These are phyloP conservation scores for Pleuronectes platessa DNA, from an alignment of 2,113 vertebrate genomes.

Conservation along the genomic window DNA sequence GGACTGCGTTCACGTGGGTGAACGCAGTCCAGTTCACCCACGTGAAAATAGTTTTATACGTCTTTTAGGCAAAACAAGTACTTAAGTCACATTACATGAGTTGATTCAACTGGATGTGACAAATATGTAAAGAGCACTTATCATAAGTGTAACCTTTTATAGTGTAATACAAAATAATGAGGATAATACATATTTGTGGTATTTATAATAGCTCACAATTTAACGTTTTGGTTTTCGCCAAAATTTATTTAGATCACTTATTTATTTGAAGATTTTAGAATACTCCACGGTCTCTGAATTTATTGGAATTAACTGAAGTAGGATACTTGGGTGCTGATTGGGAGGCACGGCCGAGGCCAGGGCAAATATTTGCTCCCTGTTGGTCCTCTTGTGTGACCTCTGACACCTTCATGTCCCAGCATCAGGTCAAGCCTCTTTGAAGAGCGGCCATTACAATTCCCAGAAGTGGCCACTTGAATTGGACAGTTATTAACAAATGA, in stretches of 20 bases:
- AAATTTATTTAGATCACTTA: neutral
- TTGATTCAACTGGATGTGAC: neutral
- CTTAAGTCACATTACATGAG: neutral
- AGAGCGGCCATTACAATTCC: slow-evolving; percentile 71
- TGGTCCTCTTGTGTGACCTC: slow-evolving; percentile 67
- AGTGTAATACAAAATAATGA: neutral
- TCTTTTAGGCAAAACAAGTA: neutral
- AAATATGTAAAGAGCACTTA: neutral
- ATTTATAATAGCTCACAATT: neutral
- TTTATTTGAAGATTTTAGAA: neutral
- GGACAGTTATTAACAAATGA: slow-evolving; percentile 68
- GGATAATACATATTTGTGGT: neutral
- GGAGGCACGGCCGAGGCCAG: slow-evolving; percentile 36
- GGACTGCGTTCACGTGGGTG: too few relatives aligned
- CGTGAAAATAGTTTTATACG: neutral
- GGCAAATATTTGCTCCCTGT: slow-evolving; percentile 59
- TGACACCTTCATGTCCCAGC: slow-evolving; percentile 54
- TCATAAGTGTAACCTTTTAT: neutral
- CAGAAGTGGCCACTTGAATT: slow-evolving; percentile 75
- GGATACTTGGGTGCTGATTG: slow-evolving; percentile 32
- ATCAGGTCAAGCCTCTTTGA: slow-evolving; percentile 71
- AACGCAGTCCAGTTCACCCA: neutral
- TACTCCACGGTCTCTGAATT: too few relatives aligned
- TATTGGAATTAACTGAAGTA: neutral
- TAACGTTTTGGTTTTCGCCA: neutral